Conservation (phyloP, 1,140 invertebrate species). For the Drosophila ambigua region DNA sequence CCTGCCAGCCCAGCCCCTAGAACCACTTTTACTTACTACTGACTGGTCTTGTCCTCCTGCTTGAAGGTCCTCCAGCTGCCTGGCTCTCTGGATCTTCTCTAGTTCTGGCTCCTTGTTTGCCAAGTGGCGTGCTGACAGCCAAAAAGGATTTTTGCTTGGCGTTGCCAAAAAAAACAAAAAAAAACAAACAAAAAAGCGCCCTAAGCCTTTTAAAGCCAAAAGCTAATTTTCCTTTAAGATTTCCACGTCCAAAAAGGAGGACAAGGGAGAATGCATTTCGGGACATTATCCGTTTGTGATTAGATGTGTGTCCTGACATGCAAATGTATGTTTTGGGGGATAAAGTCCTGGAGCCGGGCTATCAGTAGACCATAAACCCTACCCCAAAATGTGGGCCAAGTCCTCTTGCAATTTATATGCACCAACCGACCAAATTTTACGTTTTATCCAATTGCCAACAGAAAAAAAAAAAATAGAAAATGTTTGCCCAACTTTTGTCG, state of each 20-base stretch:
- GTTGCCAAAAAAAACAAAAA: constrained; percentile 77
- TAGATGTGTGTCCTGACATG: constrained; percentile 71
- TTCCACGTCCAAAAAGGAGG: constrained; percentile 41
- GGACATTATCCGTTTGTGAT: constrained; percentile 81
- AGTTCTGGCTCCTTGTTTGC: constrained; percentile 61
- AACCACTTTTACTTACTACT: constrained; percentile 78
- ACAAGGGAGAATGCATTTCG: constrained; percentile 54
- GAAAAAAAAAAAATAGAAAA: constrained; percentile 7
- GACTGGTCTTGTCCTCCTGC: neutral
- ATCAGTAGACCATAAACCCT: constrained; percentile 38
- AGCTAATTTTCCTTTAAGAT: constrained; percentile 82
- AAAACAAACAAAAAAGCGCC: neutral
- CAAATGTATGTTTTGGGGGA: constrained; percentile 61
- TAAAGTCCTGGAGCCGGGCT: constrained; percentile 26
- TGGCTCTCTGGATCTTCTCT: constrained; percentile 12
- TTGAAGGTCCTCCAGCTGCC: constrained; percentile 18
- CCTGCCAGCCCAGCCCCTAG: constrained; percentile 7
- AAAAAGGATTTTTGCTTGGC: constrained; percentile 78
- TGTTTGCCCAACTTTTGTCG: constrained; percentile 55
- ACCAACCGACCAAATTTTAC: constrained; percentile 27
- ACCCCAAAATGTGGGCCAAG: constrained; percentile 33
- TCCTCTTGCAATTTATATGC: constrained; percentile 58
- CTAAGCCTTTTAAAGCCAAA: constrained; percentile 80
- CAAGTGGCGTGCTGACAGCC: constrained; percentile 81
- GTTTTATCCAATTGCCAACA: constrained; percentile 38